Percentiles rank a stretch among this genome's conserved stretches.
These are phyloP conservation scores for Bagarius yarrelli DNA, from an alignment of 2,113 vertebrate species.

Conservation along the genomic window DNA sequence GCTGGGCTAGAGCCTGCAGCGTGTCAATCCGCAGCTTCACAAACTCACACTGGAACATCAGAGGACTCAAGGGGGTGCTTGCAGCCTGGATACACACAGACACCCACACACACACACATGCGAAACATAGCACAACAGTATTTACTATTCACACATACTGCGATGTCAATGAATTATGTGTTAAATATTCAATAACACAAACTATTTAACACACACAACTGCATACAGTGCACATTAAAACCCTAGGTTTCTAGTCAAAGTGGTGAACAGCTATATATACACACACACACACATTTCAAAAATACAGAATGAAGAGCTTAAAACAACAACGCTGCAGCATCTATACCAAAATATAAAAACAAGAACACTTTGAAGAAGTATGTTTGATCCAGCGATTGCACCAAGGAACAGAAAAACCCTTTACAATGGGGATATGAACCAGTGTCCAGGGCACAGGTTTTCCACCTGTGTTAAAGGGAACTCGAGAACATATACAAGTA, in stretches of 20 bases:
- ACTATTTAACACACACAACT: not conserved
- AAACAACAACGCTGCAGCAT: not conserved
- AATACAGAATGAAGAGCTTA: not conserved
- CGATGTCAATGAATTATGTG: not conserved
- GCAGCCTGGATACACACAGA: slow-evolving; percentile 77
- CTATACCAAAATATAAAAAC: no score
- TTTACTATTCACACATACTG: no score
- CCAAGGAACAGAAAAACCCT: no score
- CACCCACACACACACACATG: not conserved
- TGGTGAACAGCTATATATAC: not conserved
- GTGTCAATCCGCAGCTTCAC: slow-evolving; percentile 96
- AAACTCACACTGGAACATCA: slow-evolving; percentile 97
- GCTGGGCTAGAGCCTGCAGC: slow-evolving; percentile 93
- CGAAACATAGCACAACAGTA: no score
- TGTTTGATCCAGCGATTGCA: no score
- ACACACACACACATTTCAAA: not conserved
- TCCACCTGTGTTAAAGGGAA: no score
- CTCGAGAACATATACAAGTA: no score
- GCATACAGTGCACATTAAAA: not conserved
- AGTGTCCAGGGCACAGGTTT: no score
- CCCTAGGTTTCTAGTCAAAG: no score
- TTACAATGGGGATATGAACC: no score
- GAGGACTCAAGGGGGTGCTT: slow-evolving; percentile 92
- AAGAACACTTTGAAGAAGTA: no score
- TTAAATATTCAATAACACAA: not conserved